Evolutionary conservation across 2,113 vertebrate species (phyloP).

Genomic region (Herpetotheres cachinnans): DNA sequence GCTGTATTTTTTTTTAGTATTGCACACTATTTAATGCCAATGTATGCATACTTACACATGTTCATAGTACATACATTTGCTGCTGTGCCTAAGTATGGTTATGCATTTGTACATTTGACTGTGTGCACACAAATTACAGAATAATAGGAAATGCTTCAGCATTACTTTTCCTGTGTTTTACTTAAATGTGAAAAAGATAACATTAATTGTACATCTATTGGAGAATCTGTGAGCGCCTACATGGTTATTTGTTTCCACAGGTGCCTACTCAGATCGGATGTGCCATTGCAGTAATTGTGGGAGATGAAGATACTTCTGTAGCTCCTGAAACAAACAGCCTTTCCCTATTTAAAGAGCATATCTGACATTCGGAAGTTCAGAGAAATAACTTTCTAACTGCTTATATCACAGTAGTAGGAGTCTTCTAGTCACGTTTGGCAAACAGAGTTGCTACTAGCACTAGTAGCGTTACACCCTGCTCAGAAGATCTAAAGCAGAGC

Average conservation of each 20-base stretch:
- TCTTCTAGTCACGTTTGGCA: neutral
- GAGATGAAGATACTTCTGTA: neutral
- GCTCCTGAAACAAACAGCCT: neutral
- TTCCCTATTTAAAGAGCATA: neutral
- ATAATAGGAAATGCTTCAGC: neutral
- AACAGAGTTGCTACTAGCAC: neutral
- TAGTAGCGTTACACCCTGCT: neutral
- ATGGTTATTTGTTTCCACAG: neutral
- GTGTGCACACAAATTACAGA: neutral
- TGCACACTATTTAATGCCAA: neutral
- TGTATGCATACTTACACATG: neutral
- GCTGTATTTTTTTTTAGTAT: neutral
- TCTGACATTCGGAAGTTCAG: neutral
- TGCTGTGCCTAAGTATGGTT: neutral
- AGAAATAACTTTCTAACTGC: neutral
- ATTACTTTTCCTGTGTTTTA: neutral
- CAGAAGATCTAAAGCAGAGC: constrained; percentile 21
- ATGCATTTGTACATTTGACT: neutral
- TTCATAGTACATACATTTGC: neutral
- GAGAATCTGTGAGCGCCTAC: neutral
- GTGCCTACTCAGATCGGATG: neutral
- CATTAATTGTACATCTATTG: neutral
- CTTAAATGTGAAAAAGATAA: neutral
- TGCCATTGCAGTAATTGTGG: neutral
- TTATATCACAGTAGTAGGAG: neutral